Evolutionary conservation across 2,797 vertebrate genomes (phyloP), one percentile per base, ranked within the genome.

Genomic region (Hapalemur alaotrensis): DNA sequence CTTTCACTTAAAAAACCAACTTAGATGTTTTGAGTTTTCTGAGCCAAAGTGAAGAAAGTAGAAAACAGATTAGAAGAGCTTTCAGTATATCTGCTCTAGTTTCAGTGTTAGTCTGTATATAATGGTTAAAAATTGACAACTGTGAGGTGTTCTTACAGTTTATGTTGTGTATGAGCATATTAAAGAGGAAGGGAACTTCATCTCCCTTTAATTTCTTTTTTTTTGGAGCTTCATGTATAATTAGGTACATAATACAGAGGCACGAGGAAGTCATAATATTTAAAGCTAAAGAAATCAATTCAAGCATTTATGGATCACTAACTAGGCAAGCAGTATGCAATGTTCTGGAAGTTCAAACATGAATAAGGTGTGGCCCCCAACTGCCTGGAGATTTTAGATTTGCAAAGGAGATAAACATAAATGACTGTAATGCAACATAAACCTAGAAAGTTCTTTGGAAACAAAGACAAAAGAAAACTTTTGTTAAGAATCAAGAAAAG

Each of bases 391-490:
- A 43, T 48, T 89, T 93, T 75, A 79, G 86, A 91, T 96, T 97
- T 94, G 86, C 88, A 57, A 85, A 93, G 59, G 93, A 80, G 85
- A 93, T 95, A 95, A 97, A 76, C 30, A 81, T 67, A 93, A 96
- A 86, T 72, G 81, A 88, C 57, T 89, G 3, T 41, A 72, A 54
- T 61, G 43, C 32, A 70, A 69, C 32, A 14, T 35, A 57, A 95
- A 89, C 85, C 81, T 94, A 87, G 91, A 81, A 93, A 95, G 93
- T 80, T 89, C 46, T 94, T 96, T 96, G 94, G 57, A 91, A 92
- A 76, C 61, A 72, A 69, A 86, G 81, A 85, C 80, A 92, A 95
- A 96, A 63, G 85, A 95, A 93, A 95, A 35, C 15, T 92, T 88
- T 85, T 93, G 92, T 95, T 85, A 73, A 91, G 43, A 87, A 93